Percentiles rank a stretch among this genome's conserved stretches.
These are phyloP conservation scores for Chamaea fasciata DNA, from an alignment of 2,113 vertebrate species.

Conservation along the genomic window DNA sequence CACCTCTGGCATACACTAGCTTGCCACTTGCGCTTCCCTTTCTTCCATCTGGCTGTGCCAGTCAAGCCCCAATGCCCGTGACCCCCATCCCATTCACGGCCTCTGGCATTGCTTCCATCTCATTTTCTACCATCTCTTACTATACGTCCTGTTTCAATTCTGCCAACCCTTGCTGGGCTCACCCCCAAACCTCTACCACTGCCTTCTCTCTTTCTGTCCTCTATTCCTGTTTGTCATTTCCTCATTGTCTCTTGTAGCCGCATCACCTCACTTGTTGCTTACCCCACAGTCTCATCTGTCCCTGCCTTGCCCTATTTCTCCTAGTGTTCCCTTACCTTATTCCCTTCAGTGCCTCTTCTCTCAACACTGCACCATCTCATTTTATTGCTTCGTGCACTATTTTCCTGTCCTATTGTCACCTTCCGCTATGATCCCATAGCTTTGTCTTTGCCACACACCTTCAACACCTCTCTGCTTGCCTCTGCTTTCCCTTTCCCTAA, in stretches of 20 bases:
- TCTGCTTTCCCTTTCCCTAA: background rate
- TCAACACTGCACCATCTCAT: background rate
- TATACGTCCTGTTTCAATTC: background rate
- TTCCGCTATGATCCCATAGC: background rate
- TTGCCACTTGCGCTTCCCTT: background rate
- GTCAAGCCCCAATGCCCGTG: background rate
- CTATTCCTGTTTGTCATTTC: background rate
- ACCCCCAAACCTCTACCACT: background rate
- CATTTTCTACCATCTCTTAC: background rate
- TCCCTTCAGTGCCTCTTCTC: background rate
- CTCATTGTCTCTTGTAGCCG: background rate
- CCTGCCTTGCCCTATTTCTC: background rate
- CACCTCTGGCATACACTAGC: background rate
- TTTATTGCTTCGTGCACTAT: background rate
- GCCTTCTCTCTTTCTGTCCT: background rate
- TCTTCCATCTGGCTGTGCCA: background rate
- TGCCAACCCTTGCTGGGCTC: background rate
- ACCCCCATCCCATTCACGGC: background rate
- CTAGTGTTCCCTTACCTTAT: background rate
- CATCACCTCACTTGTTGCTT: background rate
- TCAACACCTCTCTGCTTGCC: background rate
- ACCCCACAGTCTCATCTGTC: background rate
- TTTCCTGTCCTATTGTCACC: background rate
- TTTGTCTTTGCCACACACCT: background rate
- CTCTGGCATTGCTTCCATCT: background rate